Base-by-base conservation (phyloP, 2,888 invertebrate genomes). In the Blera fallax region DNA sequence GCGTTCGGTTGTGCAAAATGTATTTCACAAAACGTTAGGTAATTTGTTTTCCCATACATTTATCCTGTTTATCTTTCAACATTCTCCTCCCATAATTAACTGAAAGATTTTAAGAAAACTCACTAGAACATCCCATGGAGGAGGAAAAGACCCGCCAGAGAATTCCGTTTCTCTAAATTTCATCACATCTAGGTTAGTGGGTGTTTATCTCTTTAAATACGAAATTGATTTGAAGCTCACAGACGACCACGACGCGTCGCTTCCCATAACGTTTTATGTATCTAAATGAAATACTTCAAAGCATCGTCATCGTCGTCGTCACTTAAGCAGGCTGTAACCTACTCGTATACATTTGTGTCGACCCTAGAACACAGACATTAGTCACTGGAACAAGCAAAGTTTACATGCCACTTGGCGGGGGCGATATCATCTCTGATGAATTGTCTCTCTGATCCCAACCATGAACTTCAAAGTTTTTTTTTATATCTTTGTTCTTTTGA, bases 391-490 rank as follows among this genome's bases (percentile, higher is more conserved):
- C 58, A 48, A 34, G 24, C 29, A 24, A 24, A 60, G 37, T 65
- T 65, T 58, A 45, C 45, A 45, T 27, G n/a, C 60, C 60, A 60
- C 43, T 60, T 60, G 43, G 62, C 16, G 45, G 62, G 27, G 14
- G 62, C 21, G n/a, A 37, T n/a, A 37, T 1, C 37, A 37, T 34
- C 21, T 62, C 60, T 77, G 67, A 70, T 69, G 37, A 32, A 62
- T 73, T 69, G 34, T 45, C 40, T 52, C 62, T 78, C 62, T 78
- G 69, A 69, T 78, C 62, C 69, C 70, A 78, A 43, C 78, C 78
- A 16, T 78, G 78, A 80, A 80, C 80, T 80, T 80, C 80, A 80
- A 74, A 74, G 21, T 79, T 29, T 48, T 34, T 37, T 29, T 48
- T 8, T 18, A 3, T 45, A n/a, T 29, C 3, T 52, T 29, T 8